Percentiles rank a stretch among this genome's conserved stretches.
phyloP scores from a whole-genome alignment of 2,113 vertebrate species.

The Andinoacara biseriatus region DNA sequence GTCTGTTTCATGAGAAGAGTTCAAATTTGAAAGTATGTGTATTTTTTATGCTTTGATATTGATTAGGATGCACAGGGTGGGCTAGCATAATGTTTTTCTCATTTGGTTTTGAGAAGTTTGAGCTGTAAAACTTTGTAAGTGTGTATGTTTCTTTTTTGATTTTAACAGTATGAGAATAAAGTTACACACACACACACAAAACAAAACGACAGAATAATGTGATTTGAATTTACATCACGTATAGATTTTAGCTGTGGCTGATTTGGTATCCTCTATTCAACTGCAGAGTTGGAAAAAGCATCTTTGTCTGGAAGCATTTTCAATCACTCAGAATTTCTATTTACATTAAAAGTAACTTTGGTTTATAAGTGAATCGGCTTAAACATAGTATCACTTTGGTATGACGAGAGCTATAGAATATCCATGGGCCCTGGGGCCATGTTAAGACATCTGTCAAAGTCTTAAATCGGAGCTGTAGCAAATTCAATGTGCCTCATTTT shows the following conservation, averaged over 20 bases:
- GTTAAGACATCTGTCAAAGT: neutral
- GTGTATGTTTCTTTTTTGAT: neutral
- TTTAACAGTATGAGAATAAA: rapidly evolving
- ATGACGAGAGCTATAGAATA: neutral
- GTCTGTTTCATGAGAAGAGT: neutral
- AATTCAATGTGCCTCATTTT: neutral
- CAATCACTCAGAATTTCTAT: neutral
- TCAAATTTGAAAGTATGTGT: neutral
- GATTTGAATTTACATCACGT: neutral
- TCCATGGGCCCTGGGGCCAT: neutral
- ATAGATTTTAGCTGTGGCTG: neutral
- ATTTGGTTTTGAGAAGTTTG: neutral
- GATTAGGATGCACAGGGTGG: neutral
- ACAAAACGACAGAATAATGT: neutral
- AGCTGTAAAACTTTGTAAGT: neutral
- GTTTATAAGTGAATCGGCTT: neutral
- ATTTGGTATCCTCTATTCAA: neutral
- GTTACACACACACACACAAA: neutral
- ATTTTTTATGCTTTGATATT: neutral
- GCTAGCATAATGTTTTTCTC: neutral
- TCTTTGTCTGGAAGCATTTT: neutral
- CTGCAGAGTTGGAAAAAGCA: neutral
- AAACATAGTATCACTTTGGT: neutral
- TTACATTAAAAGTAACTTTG: neutral
- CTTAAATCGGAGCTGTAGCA: neutral